Evolutionary conservation across 92 coral and sea anemone genomes (phyloP).

Genomic region (Epizoanthus fatuus): DNA sequence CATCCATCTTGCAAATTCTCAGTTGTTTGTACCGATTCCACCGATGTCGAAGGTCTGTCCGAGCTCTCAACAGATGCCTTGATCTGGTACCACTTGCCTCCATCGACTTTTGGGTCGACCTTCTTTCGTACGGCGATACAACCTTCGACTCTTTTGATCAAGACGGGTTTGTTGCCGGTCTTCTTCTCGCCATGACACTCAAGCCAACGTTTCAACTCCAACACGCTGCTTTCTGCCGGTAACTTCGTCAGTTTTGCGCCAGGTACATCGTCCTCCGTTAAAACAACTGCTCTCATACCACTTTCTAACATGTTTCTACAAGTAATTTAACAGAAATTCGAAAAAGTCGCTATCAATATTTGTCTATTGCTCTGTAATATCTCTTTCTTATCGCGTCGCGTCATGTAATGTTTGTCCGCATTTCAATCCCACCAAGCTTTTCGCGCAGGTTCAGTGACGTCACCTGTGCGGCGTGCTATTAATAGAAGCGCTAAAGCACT

Average conservation of each 20-base stretch:
- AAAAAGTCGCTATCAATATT: not conserved
- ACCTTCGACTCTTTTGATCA: constrained; percentile 17
- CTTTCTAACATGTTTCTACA: not conserved
- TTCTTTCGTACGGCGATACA: constrained; percentile 5
- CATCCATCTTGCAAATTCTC: not conserved
- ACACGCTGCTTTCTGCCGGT: constrained; percentile 7
- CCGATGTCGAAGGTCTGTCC: not conserved
- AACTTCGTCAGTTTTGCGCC: constrained; percentile 13
- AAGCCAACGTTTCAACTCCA: constrained; percentile 18
- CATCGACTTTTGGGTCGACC: constrained; percentile 37
- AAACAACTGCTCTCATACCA: not conserved
- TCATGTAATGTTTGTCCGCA: not conserved
- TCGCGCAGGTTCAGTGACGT: constrained; percentile 1
- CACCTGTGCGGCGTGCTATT: constrained; percentile 5
- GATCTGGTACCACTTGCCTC: constrained; percentile 36
- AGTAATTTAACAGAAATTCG: not conserved
- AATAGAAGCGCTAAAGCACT: no score
- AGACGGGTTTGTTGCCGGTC: constrained; percentile 1
- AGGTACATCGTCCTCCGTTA: constrained; percentile 19
- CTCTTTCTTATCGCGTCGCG: not conserved
- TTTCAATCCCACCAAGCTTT: constrained; percentile 10
- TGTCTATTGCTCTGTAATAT: not conserved
- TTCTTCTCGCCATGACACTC: constrained; percentile 23
- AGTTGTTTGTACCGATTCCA: constrained; percentile 2
- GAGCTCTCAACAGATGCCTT: constrained; percentile 9